Base-by-base conservation (phyloP, 2,888 invertebrate species). In the Schizotus pectinicornis region DNA sequence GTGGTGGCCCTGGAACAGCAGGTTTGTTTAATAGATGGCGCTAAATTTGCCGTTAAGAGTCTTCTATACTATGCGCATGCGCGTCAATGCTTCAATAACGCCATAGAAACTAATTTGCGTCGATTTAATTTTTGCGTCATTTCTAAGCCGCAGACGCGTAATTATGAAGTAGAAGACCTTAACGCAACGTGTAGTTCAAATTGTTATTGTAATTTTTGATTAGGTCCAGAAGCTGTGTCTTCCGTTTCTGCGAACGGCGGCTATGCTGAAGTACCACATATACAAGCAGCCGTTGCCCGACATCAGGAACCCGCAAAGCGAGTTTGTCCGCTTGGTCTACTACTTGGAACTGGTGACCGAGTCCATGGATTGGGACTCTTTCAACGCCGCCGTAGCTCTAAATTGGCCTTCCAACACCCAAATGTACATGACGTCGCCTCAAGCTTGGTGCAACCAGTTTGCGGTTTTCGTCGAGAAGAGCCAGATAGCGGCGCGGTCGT, bases 201-300 rank as follows among this genome's bases (percentile, higher is more conserved):
- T 37, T 33, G 11, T 2, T 7, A 46, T 5, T 7, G 1, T 3
- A 46, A 48, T 49, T 51, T 38, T 13, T 3, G 14, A 56, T 6
- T 80, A 90, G 84, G 82, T 95, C 53, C 91, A 94, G 79, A 86
- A 88, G 63, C 80, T 92, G 57, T 90, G 93, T 72, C 80, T 95
- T 61, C 94, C 94, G 11, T 95, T 91, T 79, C 80, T 96, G 63
- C 86, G 95, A 41, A 85, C 95, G 46, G 91, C 94, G 1, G 87
- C 94, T 0, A 81, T 97, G 6, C 81, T 97, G 47, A 74, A 78
- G 49, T 76, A 77, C 60, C 94, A 96, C 81, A 82, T 92, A 63
- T 92, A 92, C 79, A 90, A 91, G 61, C 86, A 88, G 71, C 85
- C 87, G 42, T 82, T 94, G 75, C 92, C 91, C 0, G 86, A 86